Percentiles rank a stretch among this genome's conserved stretches.
Conservation (phyloP, 2,888 invertebrate genomes). For the Plusia festucae region DNA sequence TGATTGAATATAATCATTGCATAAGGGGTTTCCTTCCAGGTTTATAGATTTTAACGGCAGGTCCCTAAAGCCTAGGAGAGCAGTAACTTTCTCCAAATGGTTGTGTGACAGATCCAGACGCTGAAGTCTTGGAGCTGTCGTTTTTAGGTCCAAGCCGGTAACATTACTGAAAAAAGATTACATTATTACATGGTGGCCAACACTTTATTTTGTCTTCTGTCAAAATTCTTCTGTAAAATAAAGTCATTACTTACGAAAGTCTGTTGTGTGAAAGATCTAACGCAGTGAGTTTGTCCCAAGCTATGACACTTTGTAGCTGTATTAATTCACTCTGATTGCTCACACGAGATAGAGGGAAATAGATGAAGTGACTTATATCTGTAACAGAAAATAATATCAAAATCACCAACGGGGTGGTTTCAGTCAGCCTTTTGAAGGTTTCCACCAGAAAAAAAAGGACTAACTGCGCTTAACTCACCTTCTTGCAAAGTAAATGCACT, state of each 20-base stretch:
- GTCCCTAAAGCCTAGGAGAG: constrained; percentile 68
- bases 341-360: constrained; percentile 74
- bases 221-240: too few relatives aligned
- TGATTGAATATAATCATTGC: constrained; percentile 90
- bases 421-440: too few relatives aligned
- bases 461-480: constrained; percentile 67
- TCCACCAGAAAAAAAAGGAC: too few relatives aligned
- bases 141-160: constrained; percentile 70
- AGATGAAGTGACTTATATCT: constrained; percentile 83
- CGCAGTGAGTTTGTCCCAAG: constrained; percentile 71
- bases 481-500: constrained; percentile 71
- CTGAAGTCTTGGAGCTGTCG: constrained; percentile 66
- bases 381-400: constrained; percentile 50
- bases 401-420: too few relatives aligned
- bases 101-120: constrained; percentile 77
- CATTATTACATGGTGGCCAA: too few relatives aligned
- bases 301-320: constrained; percentile 63
- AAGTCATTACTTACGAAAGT: constrained; percentile 71
- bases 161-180: constrained; percentile 66
- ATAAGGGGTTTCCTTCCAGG: constrained; percentile 93
- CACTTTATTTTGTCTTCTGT: too few relatives aligned
- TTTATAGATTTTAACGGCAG: constrained; percentile 86
- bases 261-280: constrained; percentile 77
- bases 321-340: constrained; percentile 74
- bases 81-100: constrained; percentile 61